Conservation (phyloP, 2,797 vertebrate species). For the Chanos chanos region DNA sequence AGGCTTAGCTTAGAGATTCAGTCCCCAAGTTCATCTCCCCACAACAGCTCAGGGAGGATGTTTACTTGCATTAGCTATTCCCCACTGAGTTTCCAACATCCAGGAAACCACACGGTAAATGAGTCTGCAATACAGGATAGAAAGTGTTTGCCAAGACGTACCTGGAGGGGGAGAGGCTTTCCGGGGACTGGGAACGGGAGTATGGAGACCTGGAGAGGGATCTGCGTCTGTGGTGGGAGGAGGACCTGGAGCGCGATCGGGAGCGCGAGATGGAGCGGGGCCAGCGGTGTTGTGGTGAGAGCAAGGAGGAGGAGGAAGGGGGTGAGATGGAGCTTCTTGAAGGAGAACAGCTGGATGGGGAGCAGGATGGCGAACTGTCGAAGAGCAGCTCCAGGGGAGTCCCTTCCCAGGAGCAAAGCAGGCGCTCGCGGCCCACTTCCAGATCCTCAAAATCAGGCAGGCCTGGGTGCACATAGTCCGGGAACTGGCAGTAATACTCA, state of each 20-base stretch:
- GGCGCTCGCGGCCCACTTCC: slow-evolving; percentile 70
- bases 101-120: slow-evolving; percentile 6
- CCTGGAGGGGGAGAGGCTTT: slow-evolving; percentile 33
- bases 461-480: slow-evolving; percentile 85
- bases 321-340: slow-evolving; percentile 91
- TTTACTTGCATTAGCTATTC: slow-evolving; percentile 29
- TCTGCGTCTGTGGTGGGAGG: slow-evolving; percentile 84
- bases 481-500: slow-evolving; percentile 78
- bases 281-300: slow-evolving; percentile 65
- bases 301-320: slow-evolving; percentile 82
- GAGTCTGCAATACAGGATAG: slow-evolving; percentile 11
- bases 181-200: slow-evolving; percentile 82
- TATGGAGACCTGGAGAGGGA: slow-evolving; percentile 94
- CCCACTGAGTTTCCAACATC: slow-evolving; percentile 3
- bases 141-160: slow-evolving; percentile 32
- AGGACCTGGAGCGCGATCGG: slow-evolving; percentile 78
- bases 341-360: slow-evolving; percentile 91
- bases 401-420: slow-evolving; percentile 91
- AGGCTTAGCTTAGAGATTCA: slow-evolving; percentile 37
- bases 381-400: slow-evolving; percentile 90
- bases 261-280: slow-evolving; percentile 47
- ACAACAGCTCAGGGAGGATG: slow-evolving; percentile 44
- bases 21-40: slow-evolving; percentile 29
- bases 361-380: slow-evolving; percentile 88
- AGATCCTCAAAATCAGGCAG: slow-evolving; percentile 87